phyloP scores from a whole-genome alignment of 2,888 invertebrate species.

The Cataglyphis rosenhaueri region DNA sequence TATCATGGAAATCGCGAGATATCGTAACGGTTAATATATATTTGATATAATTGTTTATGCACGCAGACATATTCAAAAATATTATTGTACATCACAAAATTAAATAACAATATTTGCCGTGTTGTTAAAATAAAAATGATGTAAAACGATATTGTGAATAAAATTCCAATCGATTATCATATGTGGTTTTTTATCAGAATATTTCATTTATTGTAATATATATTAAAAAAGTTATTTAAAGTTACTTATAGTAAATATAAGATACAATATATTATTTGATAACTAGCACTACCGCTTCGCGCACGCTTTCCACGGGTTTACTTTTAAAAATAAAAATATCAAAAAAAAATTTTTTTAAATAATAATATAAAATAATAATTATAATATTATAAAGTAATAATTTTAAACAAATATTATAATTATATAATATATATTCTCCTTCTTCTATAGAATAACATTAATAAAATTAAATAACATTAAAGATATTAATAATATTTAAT shows the following conservation, averaged over 20 bases:
- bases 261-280: not conserved
- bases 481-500: no score
- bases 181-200: not conserved
- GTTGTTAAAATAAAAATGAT: not conserved
- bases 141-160: not conserved
- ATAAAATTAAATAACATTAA: no score
- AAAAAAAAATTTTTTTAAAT: no score
- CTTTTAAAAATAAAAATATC: no score
- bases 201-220: not conserved
- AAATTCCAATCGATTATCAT: not conserved
- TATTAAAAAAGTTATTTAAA: not conserved
- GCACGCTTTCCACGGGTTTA: no score
- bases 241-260: not conserved
- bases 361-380: not conserved
- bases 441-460: no score
- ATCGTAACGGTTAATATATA: not conserved
- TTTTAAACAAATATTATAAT: no score
- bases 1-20: not conserved
- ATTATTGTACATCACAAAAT: not conserved
- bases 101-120: not conserved
- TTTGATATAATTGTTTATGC: slow-evolving; percentile 2
- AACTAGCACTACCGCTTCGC: not conserved
- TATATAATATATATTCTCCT: no score
- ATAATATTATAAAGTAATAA: no score
- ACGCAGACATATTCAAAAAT: slow-evolving; percentile 7